Conservation (phyloP, 2,797 vertebrate species). For the Clarias pachynema region DNA sequence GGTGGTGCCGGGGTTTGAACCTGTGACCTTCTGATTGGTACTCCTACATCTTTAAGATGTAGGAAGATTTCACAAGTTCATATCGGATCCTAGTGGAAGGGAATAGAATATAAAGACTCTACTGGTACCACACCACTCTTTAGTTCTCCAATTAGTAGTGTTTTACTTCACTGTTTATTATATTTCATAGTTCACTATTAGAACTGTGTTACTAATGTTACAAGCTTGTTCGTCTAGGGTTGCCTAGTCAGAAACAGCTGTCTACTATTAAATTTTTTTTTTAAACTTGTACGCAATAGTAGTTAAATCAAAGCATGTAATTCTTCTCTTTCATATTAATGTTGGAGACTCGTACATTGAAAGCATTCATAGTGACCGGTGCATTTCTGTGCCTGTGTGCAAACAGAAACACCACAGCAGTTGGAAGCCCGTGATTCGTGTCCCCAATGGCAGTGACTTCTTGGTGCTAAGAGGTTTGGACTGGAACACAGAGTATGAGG, state of each 20-base stretch:
- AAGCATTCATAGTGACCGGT: neutral
- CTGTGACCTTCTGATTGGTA: too few species aligned
- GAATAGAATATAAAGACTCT: too few species aligned
- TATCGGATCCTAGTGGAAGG: too few species aligned
- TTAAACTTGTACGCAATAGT: neutral
- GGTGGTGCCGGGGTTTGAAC: too few species aligned
- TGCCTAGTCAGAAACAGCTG: neutral
- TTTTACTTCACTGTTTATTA: too few species aligned
- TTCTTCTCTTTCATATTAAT: neutral
- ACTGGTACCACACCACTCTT: too few species aligned
- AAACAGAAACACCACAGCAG: slow-evolving; percentile 82
- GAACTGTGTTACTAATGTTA: neutral
- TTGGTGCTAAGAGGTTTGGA: slow-evolving; percentile 85
- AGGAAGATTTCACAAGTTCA: too few species aligned
- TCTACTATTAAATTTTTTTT: neutral
- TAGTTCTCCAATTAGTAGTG: too few species aligned
- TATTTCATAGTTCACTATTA: neutral
- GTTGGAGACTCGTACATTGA: neutral
- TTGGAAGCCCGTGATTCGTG: slow-evolving; percentile 91
- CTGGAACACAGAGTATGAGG: slow-evolving; percentile 94
- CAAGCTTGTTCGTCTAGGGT: neutral
- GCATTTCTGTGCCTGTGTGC: slow-evolving; percentile 5
- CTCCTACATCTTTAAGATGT: too few species aligned
- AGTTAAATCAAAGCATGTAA: neutral
- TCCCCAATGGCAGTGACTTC: slow-evolving; percentile 83